Evolutionary conservation across 2,113 vertebrate genomes (phyloP).

Genomic region (Elachura formosa): DNA sequence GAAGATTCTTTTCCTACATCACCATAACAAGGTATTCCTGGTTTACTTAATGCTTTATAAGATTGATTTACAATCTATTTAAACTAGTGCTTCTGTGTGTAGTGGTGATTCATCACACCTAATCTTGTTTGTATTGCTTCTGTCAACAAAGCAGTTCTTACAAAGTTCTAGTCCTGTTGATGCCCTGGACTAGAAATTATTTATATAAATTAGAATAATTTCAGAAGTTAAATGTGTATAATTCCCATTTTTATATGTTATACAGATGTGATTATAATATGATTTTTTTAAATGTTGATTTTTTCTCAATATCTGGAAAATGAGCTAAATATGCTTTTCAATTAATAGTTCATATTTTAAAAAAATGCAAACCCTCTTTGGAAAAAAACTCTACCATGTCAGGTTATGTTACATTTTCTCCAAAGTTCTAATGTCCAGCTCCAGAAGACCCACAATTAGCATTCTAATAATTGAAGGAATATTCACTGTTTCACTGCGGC

Average conservation of each 20-base stretch:
- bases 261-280: not conserved
- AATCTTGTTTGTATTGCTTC: slow-evolving; percentile 2
- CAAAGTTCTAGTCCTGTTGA: not conserved
- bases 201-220: not conserved
- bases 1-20: not conserved
- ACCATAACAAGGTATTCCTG: not conserved
- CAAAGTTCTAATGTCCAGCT: not conserved
- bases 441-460: not conserved
- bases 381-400: not conserved
- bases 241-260: not conserved
- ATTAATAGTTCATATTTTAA: not conserved
- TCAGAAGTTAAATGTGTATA: not conserved
- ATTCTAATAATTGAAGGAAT: not conserved
- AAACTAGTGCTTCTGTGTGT: not conserved
- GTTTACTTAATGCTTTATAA: not conserved
- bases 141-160: not conserved
- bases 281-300: not conserved
- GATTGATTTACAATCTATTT: not conserved
- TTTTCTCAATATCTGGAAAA: not conserved
- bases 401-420: not conserved
- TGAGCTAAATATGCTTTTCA: not conserved
- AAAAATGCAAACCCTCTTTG: not conserved
- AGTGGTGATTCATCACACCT: not conserved
- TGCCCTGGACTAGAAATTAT: not conserved
- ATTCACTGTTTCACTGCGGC: not conserved